These are phyloP conservation scores for Chionodraco myersi DNA, from an alignment of 2,113 vertebrate species.

Conservation along the genomic window DNA sequence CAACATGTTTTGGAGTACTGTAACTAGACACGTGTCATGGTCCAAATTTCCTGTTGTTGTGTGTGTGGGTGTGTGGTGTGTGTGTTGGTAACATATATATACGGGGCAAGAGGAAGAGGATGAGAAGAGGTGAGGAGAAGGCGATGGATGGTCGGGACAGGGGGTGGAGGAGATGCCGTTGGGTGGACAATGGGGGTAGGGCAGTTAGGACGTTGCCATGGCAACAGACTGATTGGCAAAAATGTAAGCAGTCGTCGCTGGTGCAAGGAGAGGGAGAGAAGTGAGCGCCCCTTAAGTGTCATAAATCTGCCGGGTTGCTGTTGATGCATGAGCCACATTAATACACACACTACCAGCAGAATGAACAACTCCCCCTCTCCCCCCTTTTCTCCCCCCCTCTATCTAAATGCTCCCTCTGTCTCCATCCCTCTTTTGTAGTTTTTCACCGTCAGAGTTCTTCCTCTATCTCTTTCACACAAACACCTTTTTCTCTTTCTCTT, in stretches of 20 bases:
- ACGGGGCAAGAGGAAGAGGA: slow-evolving; percentile 43
- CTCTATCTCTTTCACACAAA: slow-evolving; percentile 63
- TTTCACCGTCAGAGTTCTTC: slow-evolving; percentile 54
- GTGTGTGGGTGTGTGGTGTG: slow-evolving; percentile 2
- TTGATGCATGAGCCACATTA: slow-evolving; percentile 97
- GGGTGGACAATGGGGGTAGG: slow-evolving; percentile 29
- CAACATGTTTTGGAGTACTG: neutral
- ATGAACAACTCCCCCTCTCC: slow-evolving; percentile 32
- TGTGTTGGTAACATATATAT: neutral
- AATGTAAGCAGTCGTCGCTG: slow-evolving; percentile 96
- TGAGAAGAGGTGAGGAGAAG: slow-evolving; percentile 44
- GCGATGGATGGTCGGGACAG: slow-evolving; percentile 72
- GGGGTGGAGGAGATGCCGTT: slow-evolving; percentile 54
- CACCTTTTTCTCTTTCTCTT: slow-evolving; percentile 51
- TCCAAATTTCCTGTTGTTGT: neutral
- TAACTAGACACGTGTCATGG: neutral
- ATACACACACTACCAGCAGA: slow-evolving; percentile 90
- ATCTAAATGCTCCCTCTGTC: slow-evolving; percentile 45
- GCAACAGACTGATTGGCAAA: slow-evolving; percentile 99
- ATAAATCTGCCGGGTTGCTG: slow-evolving; percentile 96
- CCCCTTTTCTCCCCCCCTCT: neutral
- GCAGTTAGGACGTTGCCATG: slow-evolving; percentile 89
- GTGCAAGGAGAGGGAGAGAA: slow-evolving; percentile 91
- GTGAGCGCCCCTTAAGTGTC: slow-evolving; percentile 97
- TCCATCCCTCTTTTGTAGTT: slow-evolving; percentile 56